Conservation (phyloP, 2,797 vertebrate genomes). For the Poecile montanus region DNA sequence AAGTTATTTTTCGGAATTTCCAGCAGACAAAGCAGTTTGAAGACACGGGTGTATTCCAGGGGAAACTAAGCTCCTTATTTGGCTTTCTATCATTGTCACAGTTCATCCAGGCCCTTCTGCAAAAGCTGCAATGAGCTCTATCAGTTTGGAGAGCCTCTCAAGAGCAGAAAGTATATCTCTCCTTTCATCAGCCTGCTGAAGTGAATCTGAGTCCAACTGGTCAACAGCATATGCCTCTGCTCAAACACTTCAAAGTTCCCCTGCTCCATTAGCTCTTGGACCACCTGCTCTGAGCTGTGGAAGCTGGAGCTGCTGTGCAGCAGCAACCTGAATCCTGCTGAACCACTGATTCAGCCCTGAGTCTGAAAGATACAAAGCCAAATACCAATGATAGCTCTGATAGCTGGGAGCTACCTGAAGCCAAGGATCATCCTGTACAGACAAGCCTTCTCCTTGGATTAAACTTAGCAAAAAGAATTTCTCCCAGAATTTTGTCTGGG, state of each 20-base stretch:
- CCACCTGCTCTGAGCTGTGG: neutral
- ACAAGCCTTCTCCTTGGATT: neutral
- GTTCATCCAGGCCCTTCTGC: neutral
- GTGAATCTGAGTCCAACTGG: neutral
- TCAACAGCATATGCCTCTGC: neutral
- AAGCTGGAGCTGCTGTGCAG: neutral
- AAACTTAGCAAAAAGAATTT: neutral
- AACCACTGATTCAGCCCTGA: neutral
- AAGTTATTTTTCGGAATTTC: neutral
- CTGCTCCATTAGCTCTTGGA: neutral
- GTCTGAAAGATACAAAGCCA: neutral
- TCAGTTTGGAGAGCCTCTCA: neutral
- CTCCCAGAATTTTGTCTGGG: neutral
- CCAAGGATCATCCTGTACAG: neutral
- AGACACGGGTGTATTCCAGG: neutral
- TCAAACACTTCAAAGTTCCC: neutral
- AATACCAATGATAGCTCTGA: neutral
- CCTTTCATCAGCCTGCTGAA: neutral
- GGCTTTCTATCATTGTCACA: neutral
- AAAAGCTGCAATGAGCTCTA: neutral
- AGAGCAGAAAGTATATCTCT: neutral
- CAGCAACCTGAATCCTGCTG: neutral
- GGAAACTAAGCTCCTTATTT: neutral
- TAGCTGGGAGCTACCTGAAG: neutral
- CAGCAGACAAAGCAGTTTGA: neutral